These are phyloP conservation scores for Oryzias dopingdopingensis DNA, from an alignment of 2,797 vertebrate genomes.

Conservation along the genomic window DNA sequence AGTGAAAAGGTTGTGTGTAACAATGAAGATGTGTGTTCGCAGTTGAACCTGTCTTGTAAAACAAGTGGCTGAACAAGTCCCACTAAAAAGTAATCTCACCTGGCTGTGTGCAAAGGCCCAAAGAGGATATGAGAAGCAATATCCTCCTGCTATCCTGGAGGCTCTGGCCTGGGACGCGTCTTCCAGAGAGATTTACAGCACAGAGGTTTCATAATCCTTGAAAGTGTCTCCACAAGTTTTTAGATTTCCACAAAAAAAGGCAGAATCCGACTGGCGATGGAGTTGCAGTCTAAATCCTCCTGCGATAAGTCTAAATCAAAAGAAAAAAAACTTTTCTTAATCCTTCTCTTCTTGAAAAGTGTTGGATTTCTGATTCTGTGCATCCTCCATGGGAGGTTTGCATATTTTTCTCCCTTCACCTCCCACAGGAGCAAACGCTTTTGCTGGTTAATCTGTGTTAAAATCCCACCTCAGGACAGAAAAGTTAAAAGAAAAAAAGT, in stretches of 20 bases:
- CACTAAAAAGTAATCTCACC: slow-evolving; percentile 50
- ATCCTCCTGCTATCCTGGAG: slow-evolving; percentile 47
- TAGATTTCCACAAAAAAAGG: slow-evolving; percentile 53
- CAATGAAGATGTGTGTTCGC: background rate
- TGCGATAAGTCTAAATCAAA: slow-evolving; percentile 58
- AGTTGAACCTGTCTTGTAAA: slow-evolving; percentile 1
- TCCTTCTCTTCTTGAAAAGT: slow-evolving; percentile 57
- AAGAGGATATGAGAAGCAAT: slow-evolving; percentile 34
- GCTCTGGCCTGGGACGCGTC: slow-evolving; percentile 34
- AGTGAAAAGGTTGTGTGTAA: background rate
- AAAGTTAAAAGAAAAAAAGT: slow-evolving; percentile 15
- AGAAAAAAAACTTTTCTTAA: slow-evolving; percentile 59
- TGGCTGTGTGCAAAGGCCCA: slow-evolving; percentile 46
- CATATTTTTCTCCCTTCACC: slow-evolving; percentile 44
- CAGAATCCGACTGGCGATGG: slow-evolving; percentile 49
- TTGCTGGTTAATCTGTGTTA: slow-evolving; percentile 41
- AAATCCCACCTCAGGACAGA: slow-evolving; percentile 54
- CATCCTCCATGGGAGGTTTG: slow-evolving; percentile 45
- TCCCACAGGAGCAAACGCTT: slow-evolving; percentile 31
- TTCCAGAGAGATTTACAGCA: slow-evolving; percentile 37
- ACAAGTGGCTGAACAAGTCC: slow-evolving; percentile 41
- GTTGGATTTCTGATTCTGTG: slow-evolving; percentile 50
- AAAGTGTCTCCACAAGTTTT: slow-evolving; percentile 57
- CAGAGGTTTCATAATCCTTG: slow-evolving; percentile 63
- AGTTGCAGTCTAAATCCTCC: slow-evolving; percentile 64